Evolutionary conservation across 2,113 vertebrate species (phyloP).

Genomic region (Callorhinus ursinus): DNA sequence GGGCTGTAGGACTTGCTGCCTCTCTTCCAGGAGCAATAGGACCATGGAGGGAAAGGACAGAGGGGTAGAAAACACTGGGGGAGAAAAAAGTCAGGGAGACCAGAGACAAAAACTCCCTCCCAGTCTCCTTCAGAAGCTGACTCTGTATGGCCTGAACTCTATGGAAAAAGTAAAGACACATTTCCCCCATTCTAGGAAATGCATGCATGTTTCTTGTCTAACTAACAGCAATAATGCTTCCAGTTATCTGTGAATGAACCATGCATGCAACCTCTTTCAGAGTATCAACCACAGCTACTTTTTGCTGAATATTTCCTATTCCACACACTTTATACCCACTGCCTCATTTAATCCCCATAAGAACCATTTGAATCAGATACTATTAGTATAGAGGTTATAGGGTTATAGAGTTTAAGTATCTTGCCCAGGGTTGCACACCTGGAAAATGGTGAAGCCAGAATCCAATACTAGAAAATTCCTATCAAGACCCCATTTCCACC

Average conservation of each 20-base stretch:
- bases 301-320: neutral
- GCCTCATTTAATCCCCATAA: neutral
- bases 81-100: neutral
- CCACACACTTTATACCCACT: neutral
- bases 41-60: neutral
- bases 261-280: neutral
- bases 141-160: neutral
- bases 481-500: neutral
- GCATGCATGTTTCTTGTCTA: neutral
- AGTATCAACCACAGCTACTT: neutral
- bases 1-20: neutral
- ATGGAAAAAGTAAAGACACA: neutral
- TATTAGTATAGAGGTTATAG: neutral
- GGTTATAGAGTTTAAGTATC: neutral
- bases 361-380: neutral
- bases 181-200: neutral
- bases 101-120: neutral
- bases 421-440: neutral
- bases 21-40: neutral
- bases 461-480: neutral
- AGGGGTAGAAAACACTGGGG: neutral
- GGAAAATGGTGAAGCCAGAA: neutral
- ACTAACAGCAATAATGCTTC: neutral
- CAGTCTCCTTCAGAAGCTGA: neutral
- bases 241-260: neutral